phyloP scores from a whole-genome alignment of 1,140 invertebrate species.

The Macrobrachium rosenbergii region DNA sequence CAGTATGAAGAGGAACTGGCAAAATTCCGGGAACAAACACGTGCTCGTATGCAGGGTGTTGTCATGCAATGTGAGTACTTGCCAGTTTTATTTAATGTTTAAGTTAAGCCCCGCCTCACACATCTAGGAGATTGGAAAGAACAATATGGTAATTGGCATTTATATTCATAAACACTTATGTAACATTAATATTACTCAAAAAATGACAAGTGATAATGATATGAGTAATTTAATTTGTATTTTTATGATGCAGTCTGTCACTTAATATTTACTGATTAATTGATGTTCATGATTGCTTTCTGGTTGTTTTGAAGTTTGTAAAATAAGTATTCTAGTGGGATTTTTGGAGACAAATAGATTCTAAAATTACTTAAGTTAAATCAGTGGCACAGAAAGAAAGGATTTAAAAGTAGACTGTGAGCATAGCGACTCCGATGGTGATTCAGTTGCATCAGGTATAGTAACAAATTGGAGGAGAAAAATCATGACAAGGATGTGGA shows the following conservation, averaged over 20 bases:
- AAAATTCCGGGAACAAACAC: constrained; percentile 83
- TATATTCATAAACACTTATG: background rate
- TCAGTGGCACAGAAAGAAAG: background rate
- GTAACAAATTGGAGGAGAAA: constrained; percentile 15
- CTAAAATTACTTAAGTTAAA: constrained; percentile 1
- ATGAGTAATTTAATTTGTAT: no score
- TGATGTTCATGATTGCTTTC: no score
- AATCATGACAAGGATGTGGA: constrained; percentile 19
- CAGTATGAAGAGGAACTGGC: constrained; percentile 88
- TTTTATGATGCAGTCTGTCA: no score
- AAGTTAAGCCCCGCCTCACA: background rate
- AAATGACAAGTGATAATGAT: background rate
- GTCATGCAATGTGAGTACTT: constrained; percentile 86
- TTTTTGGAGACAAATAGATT: no score
- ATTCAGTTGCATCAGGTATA: constrained; percentile 33
- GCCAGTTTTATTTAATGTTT: constrained; percentile 16
- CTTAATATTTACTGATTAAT: no score
- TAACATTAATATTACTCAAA: background rate
- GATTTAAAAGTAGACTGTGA: background rate
- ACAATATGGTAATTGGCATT: constrained; percentile 9
- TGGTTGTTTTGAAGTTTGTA: no score
- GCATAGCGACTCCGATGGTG: background rate
- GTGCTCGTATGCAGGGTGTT: constrained; percentile 84
- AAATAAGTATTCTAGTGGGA: no score
- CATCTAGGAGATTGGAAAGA: constrained; percentile 6